These are phyloP conservation scores for Augochlora pura DNA, from an alignment of 1,140 invertebrate species.

Conservation along the genomic window DNA sequence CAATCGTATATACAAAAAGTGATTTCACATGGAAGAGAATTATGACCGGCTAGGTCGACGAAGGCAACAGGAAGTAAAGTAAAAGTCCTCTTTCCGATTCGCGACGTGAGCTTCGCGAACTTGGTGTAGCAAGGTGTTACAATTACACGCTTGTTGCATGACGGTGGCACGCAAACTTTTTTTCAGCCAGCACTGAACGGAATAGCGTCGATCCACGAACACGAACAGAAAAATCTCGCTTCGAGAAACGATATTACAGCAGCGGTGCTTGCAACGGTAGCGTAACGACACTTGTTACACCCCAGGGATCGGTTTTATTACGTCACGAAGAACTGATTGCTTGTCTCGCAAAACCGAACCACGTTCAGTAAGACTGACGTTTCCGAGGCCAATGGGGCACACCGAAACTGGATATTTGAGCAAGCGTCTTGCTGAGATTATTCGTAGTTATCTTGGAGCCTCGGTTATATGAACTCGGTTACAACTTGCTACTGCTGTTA, in stretches of 20 bases:
- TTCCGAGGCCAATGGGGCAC: no score
- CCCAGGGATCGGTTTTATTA: conserved; percentile 19
- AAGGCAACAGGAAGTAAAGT: not conserved
- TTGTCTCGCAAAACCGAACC: conserved; percentile 19
- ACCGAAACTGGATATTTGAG: no score
- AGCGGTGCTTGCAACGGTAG: conserved; percentile 1
- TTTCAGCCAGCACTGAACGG: conserved; percentile 17
- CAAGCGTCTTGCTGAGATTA: no score
- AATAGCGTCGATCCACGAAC: not conserved
- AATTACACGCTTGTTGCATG: not conserved
- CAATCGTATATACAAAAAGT: no score
- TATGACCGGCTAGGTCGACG: no score
- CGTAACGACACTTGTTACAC: conserved; percentile 44
- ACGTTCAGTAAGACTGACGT: no score
- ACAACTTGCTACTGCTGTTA: no score
- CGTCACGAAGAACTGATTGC: conserved; percentile 40
- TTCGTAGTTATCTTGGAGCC: no score
- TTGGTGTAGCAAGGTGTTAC: not conserved
- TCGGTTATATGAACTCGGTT: no score
- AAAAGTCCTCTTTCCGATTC: not conserved
- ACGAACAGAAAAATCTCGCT: conserved; percentile 10
- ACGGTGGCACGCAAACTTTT: conserved; percentile 21
- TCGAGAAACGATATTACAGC: conserved; percentile 24
- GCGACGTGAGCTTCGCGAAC: not conserved
- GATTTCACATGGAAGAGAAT: no score